Conservation (phyloP, 2,888 invertebrate species). For the Morinoia aosen region DNA sequence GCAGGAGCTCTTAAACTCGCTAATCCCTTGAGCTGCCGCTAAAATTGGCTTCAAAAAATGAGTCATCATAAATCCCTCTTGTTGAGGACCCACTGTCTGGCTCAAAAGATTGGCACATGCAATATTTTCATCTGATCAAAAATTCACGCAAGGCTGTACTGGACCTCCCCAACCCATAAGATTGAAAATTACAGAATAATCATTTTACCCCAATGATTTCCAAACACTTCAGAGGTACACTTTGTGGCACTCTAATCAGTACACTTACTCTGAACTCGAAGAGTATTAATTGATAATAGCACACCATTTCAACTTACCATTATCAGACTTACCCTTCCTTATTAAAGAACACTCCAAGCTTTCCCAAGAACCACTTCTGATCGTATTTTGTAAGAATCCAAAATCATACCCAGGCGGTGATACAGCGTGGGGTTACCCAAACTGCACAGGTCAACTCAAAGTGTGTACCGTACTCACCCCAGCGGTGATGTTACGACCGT, state of each 20-base stretch:
- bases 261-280: neutral
- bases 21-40: too few species aligned
- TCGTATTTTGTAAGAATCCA: neutral
- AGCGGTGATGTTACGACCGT: constrained; percentile 62
- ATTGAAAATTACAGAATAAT: too few species aligned
- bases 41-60: too few species aligned
- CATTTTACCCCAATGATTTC: neutral
- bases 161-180: too few species aligned
- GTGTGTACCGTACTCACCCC: constrained; percentile 61
- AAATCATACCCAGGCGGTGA: neutral
- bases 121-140: too few species aligned
- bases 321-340: neutral
- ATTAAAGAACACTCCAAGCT: neutral
- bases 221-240: neutral
- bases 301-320: neutral
- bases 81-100: too few species aligned
- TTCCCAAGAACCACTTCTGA: neutral
- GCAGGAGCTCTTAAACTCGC: too few species aligned
- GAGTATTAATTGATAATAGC: neutral
- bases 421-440: neutral
- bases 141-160: too few species aligned
- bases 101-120: too few species aligned
- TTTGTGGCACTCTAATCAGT: neutral
- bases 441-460: neutral
- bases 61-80: too few species aligned